These are phyloP conservation scores for Mohoua ochrocephala DNA, from an alignment of 2,113 vertebrate genomes.

Conservation along the genomic window DNA sequence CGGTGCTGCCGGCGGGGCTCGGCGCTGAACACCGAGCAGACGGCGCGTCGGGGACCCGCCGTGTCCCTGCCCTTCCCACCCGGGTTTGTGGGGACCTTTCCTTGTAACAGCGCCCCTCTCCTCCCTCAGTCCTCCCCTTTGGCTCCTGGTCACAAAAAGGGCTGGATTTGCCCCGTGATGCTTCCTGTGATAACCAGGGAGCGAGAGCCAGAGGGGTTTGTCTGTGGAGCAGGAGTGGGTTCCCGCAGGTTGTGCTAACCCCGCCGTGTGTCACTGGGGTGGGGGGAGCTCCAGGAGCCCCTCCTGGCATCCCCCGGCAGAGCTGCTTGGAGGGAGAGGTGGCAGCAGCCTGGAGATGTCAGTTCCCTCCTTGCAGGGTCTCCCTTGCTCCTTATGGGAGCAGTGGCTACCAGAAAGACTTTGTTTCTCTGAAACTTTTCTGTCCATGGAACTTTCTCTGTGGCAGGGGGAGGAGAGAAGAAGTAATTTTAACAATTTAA, in stretches of 20 bases:
- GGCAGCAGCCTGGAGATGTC: not conserved
- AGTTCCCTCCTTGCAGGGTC: not conserved
- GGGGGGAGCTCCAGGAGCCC: not conserved
- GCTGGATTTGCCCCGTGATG: not conserved
- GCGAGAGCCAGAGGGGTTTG: not conserved
- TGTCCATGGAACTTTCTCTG: slow-evolving; percentile 61
- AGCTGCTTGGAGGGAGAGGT: accelerated
- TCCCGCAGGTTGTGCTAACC: not conserved
- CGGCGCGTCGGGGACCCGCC: accelerated
- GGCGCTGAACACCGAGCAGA: not conserved
- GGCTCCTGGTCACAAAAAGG: not conserved
- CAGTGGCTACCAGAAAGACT: not conserved
- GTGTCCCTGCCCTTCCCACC: not conserved
- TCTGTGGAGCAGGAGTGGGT: accelerated
- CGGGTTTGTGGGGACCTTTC: not conserved
- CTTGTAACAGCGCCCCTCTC: not conserved
- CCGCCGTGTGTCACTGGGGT: not conserved
- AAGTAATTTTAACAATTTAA: slow-evolving; percentile 83
- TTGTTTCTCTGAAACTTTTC: slow-evolving; percentile 43
- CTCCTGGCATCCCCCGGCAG: not conserved
- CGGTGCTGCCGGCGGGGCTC: not conserved
- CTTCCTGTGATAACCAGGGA: not conserved
- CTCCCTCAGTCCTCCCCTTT: not conserved
- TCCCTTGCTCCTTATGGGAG: not conserved
- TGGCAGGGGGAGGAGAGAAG: slow-evolving; percentile 35